Conservation (phyloP, 2,797 vertebrate genomes). For the Channallabes apus region DNA sequence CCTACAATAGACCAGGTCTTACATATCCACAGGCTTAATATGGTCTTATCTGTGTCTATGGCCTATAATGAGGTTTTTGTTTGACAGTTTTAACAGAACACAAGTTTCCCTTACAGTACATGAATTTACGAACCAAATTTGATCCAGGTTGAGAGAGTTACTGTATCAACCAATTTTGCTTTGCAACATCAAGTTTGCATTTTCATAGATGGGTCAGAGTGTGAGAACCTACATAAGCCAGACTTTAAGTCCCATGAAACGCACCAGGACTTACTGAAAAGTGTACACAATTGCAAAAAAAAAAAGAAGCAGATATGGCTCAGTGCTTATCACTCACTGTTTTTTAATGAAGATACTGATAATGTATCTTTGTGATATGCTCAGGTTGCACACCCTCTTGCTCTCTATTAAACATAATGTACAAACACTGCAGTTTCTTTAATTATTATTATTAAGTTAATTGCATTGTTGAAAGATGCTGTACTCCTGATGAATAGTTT, state of each 20-base stretch:
- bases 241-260: background rate
- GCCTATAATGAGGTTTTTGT: background rate
- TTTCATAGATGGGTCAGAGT: background rate
- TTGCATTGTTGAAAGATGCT: background rate
- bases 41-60: too few relatives aligned
- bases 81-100: too few relatives aligned
- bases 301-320: too few relatives aligned
- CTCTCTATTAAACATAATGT: background rate
- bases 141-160: background rate
- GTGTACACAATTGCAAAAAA: background rate
- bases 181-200: background rate
- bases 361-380: background rate
- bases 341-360: background rate
- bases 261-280: too few relatives aligned
- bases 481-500: too few relatives aligned
- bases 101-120: too few relatives aligned
- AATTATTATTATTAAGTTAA: background rate
- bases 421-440: background rate
- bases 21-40: background rate
- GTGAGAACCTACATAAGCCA: background rate
- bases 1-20: background rate
- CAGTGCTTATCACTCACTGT: background rate
- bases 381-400: background rate
- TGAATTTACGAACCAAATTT: background rate
- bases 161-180: background rate